Conservation (phyloP, 2,888 invertebrate species). For the Andrena marginata region DNA sequence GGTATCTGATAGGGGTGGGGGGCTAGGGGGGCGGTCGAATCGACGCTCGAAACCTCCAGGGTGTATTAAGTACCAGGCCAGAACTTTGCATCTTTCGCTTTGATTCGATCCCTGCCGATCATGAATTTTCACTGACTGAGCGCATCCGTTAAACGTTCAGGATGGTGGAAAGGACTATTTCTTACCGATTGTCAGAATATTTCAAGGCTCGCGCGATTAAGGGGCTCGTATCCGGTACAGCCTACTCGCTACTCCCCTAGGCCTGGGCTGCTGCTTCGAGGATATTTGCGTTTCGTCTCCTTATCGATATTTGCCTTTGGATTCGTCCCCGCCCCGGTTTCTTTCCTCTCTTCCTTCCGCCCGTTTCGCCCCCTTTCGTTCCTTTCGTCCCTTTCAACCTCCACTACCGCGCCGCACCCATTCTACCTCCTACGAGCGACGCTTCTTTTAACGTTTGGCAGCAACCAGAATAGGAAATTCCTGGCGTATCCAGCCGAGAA, state of each 20-base stretch:
- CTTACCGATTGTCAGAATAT: not conserved
- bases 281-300: constrained; percentile 51
- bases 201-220: constrained; percentile 19
- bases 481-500: constrained; percentile 75
- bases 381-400: not conserved
- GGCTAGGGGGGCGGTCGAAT: constrained; percentile 51
- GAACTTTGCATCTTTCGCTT: constrained; percentile 52
- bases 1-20: constrained; percentile 73
- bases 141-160: not conserved
- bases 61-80: constrained; percentile 69
- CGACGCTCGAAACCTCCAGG: constrained; percentile 67
- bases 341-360: constrained; percentile 2
- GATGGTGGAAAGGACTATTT: not conserved
- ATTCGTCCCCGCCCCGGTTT: constrained; percentile 32
- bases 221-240: not conserved
- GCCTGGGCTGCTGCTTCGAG: not conserved
- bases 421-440: not conserved
- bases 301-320: constrained; percentile 59
- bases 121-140: not conserved
- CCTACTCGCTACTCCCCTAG: not conserved
- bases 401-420: not conserved
- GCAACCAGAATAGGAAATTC: constrained; percentile 50
- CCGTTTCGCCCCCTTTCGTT: not conserved
- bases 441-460: constrained; percentile 55
- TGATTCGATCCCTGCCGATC: constrained; percentile 36